Conservation (phyloP, 2,888 invertebrate species). For the Chaitophorus viminalis region DNA sequence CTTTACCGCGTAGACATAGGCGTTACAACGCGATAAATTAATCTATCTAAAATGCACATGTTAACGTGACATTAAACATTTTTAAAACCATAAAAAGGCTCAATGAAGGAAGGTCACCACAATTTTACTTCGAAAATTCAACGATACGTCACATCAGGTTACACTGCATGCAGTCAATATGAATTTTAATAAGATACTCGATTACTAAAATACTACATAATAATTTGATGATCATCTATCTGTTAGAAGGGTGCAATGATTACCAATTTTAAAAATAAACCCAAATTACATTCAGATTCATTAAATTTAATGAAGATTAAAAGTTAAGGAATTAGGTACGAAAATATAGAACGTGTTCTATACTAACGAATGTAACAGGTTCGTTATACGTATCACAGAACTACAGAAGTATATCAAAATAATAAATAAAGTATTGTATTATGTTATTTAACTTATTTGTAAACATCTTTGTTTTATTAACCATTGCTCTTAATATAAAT, state of each 20-base stretch:
- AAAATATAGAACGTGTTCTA: constrained; percentile 19
- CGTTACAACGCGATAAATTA: constrained; percentile 6
- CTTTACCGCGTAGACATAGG: background rate
- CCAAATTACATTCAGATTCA: background rate
- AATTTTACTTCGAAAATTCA: background rate
- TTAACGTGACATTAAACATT: background rate
- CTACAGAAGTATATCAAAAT: too few relatives aligned
- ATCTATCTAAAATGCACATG: constrained; percentile 12
- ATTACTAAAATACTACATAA: too few relatives aligned
- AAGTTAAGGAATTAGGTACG: background rate
- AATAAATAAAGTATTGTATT: background rate
- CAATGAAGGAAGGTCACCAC: background rate
- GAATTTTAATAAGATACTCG: too few relatives aligned
- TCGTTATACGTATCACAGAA: too few relatives aligned
- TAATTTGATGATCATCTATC: too few relatives aligned
- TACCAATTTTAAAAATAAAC: background rate
- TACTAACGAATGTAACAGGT: too few relatives aligned
- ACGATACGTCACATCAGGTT: background rate
- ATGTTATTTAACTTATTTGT: background rate
- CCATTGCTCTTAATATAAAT: too few relatives aligned
- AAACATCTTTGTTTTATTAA: too few relatives aligned
- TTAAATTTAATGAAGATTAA: background rate
- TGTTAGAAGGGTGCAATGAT: too few relatives aligned
- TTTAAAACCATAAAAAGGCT: constrained; percentile 13
- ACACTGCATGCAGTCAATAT: too few relatives aligned